phyloP scores from a whole-genome alignment of 2,797 vertebrate species.

The Danio albolineatus region DNA sequence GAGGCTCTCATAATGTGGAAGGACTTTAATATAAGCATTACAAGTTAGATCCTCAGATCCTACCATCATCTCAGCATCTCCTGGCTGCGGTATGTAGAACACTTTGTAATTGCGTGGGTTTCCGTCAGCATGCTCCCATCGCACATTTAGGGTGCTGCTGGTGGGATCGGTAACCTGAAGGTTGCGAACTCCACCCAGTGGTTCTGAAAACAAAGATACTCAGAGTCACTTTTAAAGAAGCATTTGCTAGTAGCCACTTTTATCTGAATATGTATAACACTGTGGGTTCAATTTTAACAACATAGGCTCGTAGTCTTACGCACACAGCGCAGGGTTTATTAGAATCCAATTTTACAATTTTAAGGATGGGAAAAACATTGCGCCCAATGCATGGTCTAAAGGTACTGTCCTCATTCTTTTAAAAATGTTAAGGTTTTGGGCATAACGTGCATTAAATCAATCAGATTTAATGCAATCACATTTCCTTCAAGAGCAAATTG shows the following conservation, averaged over 20 bases:
- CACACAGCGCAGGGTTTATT: too few relatives aligned
- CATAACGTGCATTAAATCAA: too few relatives aligned
- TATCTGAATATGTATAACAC: background rate
- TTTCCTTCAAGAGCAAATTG: too few relatives aligned
- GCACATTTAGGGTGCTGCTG: conserved; percentile 83
- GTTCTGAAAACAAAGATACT: conserved; percentile 74
- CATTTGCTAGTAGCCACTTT: background rate
- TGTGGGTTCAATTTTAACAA: background rate
- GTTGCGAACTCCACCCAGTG: conserved; percentile 91
- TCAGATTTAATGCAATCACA: too few relatives aligned
- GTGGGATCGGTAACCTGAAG: conserved; percentile 89
- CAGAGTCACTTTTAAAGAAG: background rate
- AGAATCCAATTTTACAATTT: too few relatives aligned
- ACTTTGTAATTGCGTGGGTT: conserved; percentile 92
- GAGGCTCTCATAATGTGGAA: background rate
- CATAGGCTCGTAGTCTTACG: too few relatives aligned
- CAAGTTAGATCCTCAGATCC: background rate
- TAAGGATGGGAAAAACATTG: too few relatives aligned
- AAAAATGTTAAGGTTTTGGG: too few relatives aligned
- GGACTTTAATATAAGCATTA: background rate
- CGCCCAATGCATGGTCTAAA: too few relatives aligned
- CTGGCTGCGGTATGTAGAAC: conserved; percentile 83
- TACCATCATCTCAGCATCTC: conserved; percentile 86
- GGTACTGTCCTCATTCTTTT: too few relatives aligned
- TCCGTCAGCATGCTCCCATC: conserved; percentile 94